These are phyloP conservation scores for Sesamia nonagrioides DNA, from an alignment of 1,140 invertebrate genomes.

Conservation along the genomic window DNA sequence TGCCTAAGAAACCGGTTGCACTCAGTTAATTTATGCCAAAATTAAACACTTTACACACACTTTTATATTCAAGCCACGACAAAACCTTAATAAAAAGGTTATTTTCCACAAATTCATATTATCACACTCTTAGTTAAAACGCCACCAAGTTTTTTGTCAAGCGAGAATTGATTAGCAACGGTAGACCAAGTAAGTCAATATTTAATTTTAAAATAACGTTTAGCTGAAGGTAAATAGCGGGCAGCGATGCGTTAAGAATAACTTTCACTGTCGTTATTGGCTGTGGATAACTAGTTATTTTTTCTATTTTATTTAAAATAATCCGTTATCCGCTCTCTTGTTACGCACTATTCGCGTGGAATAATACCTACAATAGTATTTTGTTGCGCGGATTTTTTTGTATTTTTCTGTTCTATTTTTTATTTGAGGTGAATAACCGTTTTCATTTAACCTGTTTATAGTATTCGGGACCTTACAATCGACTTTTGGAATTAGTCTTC, in stretches of 20 bases:
- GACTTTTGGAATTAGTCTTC: background rate
- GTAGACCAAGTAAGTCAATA: slow-evolving; percentile 51
- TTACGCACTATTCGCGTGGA: slow-evolving; percentile 44
- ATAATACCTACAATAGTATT: slow-evolving; percentile 29
- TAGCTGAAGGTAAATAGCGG: slow-evolving; percentile 33
- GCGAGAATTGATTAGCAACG: slow-evolving; percentile 55
- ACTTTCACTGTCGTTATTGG: slow-evolving; percentile 56
- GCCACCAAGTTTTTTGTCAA: slow-evolving; percentile 29
- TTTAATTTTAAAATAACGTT: slow-evolving; percentile 52
- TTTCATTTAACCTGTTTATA: background rate
- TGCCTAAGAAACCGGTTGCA: slow-evolving; percentile 28
- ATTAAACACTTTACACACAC: background rate
- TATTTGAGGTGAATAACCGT: background rate
- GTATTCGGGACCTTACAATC: background rate
- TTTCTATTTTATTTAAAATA: slow-evolving; percentile 44
- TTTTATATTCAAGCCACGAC: background rate
- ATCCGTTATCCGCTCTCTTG: slow-evolving; percentile 48
- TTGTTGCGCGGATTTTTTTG: slow-evolving; percentile 1
- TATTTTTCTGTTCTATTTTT: background rate
- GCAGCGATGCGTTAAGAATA: slow-evolving; percentile 52
- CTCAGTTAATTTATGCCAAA: slow-evolving; percentile 9
- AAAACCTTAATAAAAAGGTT: background rate
- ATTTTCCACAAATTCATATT: slow-evolving; percentile 20
- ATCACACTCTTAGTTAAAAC: slow-evolving; percentile 29
- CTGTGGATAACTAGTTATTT: slow-evolving; percentile 36